Conservation (phyloP, 2,797 vertebrate genomes). For the Malacoraja senta region DNA sequence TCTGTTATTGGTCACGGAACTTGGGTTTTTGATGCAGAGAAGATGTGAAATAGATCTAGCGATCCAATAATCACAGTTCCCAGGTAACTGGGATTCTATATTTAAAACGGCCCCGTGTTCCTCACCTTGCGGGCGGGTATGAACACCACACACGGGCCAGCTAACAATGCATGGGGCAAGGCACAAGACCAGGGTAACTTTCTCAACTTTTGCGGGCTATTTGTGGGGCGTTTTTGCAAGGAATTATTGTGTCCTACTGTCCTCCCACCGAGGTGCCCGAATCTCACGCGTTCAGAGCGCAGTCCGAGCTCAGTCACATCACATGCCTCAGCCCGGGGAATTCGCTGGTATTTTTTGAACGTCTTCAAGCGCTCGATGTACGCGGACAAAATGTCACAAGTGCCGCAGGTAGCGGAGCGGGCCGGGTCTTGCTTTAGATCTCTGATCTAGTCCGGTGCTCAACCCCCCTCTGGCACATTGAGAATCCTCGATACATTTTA, state of each 20-base stretch:
- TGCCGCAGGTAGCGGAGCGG: too few relatives aligned
- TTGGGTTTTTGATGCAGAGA: not conserved
- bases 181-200: not conserved
- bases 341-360: not conserved
- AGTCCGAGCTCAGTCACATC: not conserved
- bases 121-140: not conserved
- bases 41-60: not conserved
- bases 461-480: not conserved
- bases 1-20: not conserved
- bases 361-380: not conserved
- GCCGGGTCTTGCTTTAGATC: too few relatives aligned
- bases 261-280: not conserved
- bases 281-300: not conserved
- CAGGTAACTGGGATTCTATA: constrained; percentile 13
- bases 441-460: too few relatives aligned
- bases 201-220: not conserved
- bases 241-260: not conserved
- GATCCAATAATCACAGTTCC: not conserved
- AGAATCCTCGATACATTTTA: not conserved
- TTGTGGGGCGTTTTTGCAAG: too few relatives aligned
- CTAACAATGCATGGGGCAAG: too few relatives aligned
- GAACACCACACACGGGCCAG: not conserved
- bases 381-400: not conserved
- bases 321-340: not conserved
- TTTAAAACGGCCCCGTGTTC: not conserved